Conservation (phyloP, 2,113 vertebrate genomes). For the Pungitius pungitius region DNA sequence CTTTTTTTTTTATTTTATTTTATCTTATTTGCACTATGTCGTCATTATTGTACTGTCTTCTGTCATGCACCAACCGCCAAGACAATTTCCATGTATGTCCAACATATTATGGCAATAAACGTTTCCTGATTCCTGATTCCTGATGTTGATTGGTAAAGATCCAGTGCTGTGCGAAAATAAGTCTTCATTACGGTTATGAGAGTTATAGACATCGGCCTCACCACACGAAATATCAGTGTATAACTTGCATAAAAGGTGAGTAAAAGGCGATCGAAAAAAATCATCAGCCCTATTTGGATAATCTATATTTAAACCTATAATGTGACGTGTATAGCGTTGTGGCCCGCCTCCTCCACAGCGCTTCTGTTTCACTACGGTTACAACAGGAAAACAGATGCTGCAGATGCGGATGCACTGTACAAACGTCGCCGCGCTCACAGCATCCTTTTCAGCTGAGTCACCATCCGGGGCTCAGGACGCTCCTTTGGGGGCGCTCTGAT, state of each 20-base stretch:
- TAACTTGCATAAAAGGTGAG: background rate
- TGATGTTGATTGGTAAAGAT: no score
- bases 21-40: no score
- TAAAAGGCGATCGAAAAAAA: background rate
- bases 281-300: slow-evolving; percentile 3
- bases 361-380: no score
- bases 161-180: background rate
- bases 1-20: no score
- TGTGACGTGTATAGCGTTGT: background rate
- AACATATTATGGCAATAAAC: no score
- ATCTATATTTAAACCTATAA: slow-evolving; percentile 8
- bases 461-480: slow-evolving; percentile 35
- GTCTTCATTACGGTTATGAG: background rate
- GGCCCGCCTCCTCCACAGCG: background rate
- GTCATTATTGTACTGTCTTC: no score
- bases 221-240: background rate
- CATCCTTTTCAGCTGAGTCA: slow-evolving; percentile 68
- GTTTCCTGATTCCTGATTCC: no score
- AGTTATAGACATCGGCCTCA: background rate
- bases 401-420: slow-evolving; percentile 13
- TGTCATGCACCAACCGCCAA: no score
- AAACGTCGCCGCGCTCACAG: slow-evolving; percentile 21
- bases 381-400: slow-evolving; percentile 20
- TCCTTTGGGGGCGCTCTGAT: slow-evolving; percentile 54
- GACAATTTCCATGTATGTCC: no score